Evolutionary conservation across 30 jellyfish, hydroid and myxozoan species (phyloP).

Genomic region (Hydractinia echinata): DNA sequence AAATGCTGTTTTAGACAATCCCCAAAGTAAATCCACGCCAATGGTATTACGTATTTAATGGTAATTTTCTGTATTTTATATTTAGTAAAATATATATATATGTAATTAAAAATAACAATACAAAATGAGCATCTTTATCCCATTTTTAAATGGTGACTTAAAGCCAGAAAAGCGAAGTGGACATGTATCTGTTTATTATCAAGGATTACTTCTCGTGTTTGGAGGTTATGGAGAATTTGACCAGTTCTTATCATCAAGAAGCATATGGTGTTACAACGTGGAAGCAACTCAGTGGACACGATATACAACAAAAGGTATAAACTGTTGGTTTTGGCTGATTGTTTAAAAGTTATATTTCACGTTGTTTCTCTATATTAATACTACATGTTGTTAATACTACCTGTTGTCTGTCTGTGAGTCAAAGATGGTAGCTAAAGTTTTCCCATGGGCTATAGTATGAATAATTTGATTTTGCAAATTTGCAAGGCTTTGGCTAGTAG

Average conservation of each 20-base stretch:
- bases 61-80: too few relatives aligned
- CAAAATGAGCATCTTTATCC: constrained; percentile 44
- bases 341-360: neutral
- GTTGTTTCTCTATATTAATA: neutral
- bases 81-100: too few relatives aligned
- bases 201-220: constrained; percentile 49
- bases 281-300: constrained; percentile 59
- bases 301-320: constrained; percentile 36
- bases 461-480: too few relatives aligned
- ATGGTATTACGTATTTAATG: too few relatives aligned
- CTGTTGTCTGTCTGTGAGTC: too few relatives aligned
- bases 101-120: neutral
- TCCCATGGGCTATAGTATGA: too few relatives aligned
- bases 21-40: too few relatives aligned
- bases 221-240: constrained; percentile 68
- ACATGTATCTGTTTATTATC: constrained; percentile 53
- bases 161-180: constrained; percentile 77
- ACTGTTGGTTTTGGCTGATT: neutral
- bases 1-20: too few relatives aligned
- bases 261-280: constrained; percentile 58
- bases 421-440: too few relatives aligned
- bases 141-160: constrained; percentile 26
- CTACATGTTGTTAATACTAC: too few relatives aligned
- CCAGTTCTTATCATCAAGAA: constrained; percentile 32
- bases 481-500: too few relatives aligned